A percentile compares a stretch with the other conserved stretches of the same genome.
Conservation (phyloP, 2,888 invertebrate species). For the Nesidiocoris tenuis region DNA sequence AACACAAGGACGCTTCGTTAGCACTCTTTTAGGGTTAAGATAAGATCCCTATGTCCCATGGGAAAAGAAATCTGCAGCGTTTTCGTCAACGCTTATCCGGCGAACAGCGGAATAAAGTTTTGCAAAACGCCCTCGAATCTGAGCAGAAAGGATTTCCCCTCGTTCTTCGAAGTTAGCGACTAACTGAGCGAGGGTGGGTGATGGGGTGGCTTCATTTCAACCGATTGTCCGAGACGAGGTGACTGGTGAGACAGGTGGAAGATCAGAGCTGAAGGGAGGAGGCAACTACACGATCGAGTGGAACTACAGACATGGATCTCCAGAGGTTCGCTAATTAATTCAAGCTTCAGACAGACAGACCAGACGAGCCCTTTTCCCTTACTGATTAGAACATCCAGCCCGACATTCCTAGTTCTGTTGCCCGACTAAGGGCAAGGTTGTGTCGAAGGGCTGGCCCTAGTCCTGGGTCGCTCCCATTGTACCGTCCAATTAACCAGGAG, state of each 20-base stretch:
- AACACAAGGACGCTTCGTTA: neutral
- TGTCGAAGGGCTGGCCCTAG: neutral
- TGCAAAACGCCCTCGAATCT: no score
- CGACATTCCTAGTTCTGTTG: neutral
- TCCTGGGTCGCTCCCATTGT: neutral
- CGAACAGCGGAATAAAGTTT: no score
- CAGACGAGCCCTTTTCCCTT: slow-evolving; percentile 1
- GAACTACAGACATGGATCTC: slow-evolving; percentile 8
- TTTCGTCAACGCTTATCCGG: no score
- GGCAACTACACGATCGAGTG: neutral
- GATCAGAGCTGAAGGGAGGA: no score
- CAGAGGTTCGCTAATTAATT: slow-evolving; percentile 11
- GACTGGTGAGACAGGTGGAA: neutral
- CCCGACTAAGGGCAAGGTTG: no score
- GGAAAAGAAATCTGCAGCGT: no score
- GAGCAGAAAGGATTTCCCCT: no score
- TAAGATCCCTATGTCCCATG: no score
- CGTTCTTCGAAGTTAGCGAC: no score
- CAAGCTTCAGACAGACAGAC: neutral
- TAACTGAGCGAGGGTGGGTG: no score
- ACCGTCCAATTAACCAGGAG: slow-evolving; percentile 2
- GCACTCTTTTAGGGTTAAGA: no score
- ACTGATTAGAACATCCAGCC: slow-evolving; percentile 9
- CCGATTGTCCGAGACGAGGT: slow-evolving; percentile 10
- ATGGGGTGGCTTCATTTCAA: slow-evolving; percentile 1